Percentiles rank a stretch among this genome's conserved stretches.
phyloP scores from a whole-genome alignment of 2,797 vertebrate genomes.

The Phrynocephalus forsythii region DNA sequence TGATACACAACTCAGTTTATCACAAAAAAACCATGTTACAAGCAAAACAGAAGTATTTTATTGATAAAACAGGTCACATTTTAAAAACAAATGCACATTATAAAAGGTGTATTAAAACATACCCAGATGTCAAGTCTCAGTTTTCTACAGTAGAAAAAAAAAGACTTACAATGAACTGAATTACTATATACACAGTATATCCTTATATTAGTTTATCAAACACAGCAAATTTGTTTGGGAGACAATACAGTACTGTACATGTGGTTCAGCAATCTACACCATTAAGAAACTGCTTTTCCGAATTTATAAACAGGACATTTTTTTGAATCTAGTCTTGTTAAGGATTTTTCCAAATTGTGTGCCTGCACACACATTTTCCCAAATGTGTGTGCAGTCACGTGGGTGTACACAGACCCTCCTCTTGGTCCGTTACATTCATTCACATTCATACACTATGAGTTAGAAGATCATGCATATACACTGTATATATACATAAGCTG shows the following conservation, averaged over 20 bases:
- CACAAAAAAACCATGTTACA: constrained; percentile 2
- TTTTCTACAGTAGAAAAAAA: constrained; percentile 78
- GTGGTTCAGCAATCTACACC: constrained; percentile 5
- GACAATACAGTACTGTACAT: neutral
- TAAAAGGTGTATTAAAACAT: constrained; percentile 81
- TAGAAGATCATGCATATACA: constrained; percentile 8
- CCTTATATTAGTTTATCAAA: constrained; percentile 55
- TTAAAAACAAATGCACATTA: constrained; percentile 65
- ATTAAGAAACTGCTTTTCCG: constrained; percentile 35
- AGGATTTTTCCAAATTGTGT: constrained; percentile 10
- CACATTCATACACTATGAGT: constrained; percentile 33
- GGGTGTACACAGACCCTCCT: neutral
- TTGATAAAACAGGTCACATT: constrained; percentile 65
- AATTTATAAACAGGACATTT: constrained; percentile 10
- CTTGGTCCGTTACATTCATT: constrained; percentile 12
- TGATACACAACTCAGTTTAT: neutral
- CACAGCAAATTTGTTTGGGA: constrained; percentile 29
- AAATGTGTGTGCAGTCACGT: neutral
- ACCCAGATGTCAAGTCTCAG: constrained; percentile 73
- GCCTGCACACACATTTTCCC: too few relatives aligned
- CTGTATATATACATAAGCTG: constrained; percentile 28
- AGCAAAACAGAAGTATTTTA: constrained; percentile 64
- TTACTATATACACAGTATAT: constrained; percentile 78
- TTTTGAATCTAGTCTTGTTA: constrained; percentile 14
- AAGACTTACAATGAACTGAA: constrained; percentile 58